Conservation (phyloP, 2,797 vertebrate genomes). For the Orestias chungarensis region DNA sequence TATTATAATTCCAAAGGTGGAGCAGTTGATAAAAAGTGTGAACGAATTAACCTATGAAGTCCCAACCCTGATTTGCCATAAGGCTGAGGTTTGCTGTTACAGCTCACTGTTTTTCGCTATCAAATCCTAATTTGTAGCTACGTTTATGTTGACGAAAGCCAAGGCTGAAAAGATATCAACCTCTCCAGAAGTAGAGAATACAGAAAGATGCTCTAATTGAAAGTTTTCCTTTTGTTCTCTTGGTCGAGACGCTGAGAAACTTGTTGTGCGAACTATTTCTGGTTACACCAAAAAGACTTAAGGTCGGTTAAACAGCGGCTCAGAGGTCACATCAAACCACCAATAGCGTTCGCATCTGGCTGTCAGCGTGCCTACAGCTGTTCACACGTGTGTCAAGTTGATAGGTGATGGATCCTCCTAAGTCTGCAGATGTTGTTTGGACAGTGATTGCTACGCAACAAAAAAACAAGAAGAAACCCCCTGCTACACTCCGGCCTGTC, state of each 20-base stretch:
- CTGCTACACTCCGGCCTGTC: conserved; percentile 19
- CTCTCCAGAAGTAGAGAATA: background rate
- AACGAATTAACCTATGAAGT: too few species aligned
- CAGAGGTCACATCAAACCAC: background rate
- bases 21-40: background rate
- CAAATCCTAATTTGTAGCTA: background rate
- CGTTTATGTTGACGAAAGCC: background rate
- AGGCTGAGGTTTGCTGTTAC: background rate
- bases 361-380: background rate
- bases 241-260: background rate
- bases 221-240: background rate
- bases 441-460: conserved; percentile 17
- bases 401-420: background rate
- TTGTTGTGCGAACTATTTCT: background rate
- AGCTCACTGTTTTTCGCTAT: background rate
- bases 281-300: background rate
- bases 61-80: background rate
- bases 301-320: background rate
- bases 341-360: background rate
- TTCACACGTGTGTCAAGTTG: background rate
- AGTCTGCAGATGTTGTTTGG: conserved; percentile 17
- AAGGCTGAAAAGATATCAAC: background rate
- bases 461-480: conserved; percentile 13
- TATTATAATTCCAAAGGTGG: background rate
- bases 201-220: background rate